Conservation (phyloP, 1,140 invertebrate species). For the Drosophila kepulauana region DNA sequence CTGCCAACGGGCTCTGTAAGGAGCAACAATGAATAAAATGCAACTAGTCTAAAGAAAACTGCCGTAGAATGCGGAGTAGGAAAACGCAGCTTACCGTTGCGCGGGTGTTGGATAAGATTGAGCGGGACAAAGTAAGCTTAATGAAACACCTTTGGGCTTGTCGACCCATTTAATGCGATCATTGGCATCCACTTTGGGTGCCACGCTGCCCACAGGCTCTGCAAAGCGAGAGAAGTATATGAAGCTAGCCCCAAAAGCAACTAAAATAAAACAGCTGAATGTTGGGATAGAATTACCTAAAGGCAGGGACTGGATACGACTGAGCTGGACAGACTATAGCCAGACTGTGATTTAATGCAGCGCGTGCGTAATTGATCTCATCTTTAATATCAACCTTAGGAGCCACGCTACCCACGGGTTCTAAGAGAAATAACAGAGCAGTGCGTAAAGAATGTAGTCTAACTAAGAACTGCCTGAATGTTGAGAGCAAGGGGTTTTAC, state of each 20-base stretch:
- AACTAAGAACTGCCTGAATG: conserved; percentile 42
- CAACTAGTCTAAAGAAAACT: conserved; percentile 59
- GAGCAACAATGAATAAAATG: neutral
- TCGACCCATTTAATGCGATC: conserved; percentile 85
- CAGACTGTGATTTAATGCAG: conserved; percentile 84
- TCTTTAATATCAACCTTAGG: conserved; percentile 87
- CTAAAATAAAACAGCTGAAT: conserved; percentile 19
- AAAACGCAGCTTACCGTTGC: conserved; percentile 85
- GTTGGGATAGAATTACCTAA: conserved; percentile 85
- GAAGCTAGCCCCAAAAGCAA: neutral
- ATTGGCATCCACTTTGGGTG: conserved; percentile 90
- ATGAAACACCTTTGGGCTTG: conserved; percentile 53
- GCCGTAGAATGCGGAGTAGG: conserved; percentile 51
- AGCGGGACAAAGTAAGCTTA: conserved; percentile 87
- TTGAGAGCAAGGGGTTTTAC: conserved; percentile 73
- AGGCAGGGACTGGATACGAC: conserved; percentile 87
- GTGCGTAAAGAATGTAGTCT: neutral
- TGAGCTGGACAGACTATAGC: conserved; percentile 89
- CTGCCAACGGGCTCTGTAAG: conserved; percentile 86
- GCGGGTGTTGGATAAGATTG: conserved; percentile 89
- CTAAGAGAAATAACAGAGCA: conserved; percentile 74
- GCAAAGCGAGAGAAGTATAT: conserved; percentile 38
- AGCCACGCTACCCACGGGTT: conserved; percentile 89
- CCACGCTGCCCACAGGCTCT: conserved; percentile 92
- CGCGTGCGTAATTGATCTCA: conserved; percentile 72